Percentiles rank a stretch among this genome's conserved stretches.
Conservation (phyloP, 2,797 vertebrate species). For the Tamandua tetradactyla region DNA sequence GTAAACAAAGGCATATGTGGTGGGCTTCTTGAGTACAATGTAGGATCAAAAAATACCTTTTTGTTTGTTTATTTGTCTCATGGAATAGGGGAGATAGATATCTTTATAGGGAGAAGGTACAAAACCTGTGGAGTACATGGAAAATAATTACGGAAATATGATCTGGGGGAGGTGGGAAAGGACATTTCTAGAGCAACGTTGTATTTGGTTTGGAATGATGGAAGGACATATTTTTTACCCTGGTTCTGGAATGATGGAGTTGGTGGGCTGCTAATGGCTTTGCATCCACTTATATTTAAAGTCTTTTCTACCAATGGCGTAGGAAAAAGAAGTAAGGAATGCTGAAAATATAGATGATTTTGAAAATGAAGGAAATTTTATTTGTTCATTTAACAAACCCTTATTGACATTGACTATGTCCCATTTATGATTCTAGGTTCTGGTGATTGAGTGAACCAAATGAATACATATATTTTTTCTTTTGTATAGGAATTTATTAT, state of each 20-base stretch:
- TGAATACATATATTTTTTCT: not conserved
- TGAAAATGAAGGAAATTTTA: slow-evolving; percentile 14
- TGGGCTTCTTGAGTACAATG: not conserved
- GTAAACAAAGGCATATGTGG: not conserved
- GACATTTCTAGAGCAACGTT: not conserved
- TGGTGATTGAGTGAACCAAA: slow-evolving; percentile 10
- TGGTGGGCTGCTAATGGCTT: not conserved
- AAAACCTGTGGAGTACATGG: not conserved
- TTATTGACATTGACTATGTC: not conserved
- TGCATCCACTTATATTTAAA: not conserved
- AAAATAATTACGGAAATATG: not conserved
- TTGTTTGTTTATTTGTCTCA: not conserved
- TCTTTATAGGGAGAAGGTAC: not conserved
- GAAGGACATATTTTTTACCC: not conserved
- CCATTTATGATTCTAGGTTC: not conserved
- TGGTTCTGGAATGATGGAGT: not conserved
- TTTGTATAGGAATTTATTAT: too few species aligned
- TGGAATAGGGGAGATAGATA: not conserved
- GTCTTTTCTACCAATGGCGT: not conserved
- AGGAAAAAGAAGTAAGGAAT: slow-evolving; percentile 22
- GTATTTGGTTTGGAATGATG: not conserved
- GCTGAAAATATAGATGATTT: not conserved
- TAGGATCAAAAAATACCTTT: not conserved
- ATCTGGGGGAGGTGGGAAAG: not conserved
- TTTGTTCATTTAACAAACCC: not conserved